Conservation (phyloP, 1,140 invertebrate species). For the Leptopilina boulardi region DNA sequence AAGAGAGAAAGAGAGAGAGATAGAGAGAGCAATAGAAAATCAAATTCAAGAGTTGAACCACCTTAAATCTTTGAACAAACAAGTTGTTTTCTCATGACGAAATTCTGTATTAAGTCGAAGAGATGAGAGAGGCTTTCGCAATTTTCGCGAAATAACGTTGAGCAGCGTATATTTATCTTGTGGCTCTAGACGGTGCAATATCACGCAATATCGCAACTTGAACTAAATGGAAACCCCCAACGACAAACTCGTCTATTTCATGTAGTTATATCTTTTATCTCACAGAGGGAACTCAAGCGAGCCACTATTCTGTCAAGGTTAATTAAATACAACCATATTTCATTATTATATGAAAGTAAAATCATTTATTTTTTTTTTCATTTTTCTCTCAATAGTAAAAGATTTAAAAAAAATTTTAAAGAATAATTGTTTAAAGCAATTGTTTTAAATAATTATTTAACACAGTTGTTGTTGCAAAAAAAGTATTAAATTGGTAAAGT, state of each 20-base stretch:
- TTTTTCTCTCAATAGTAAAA: too few relatives aligned
- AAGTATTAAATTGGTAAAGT: too few relatives aligned
- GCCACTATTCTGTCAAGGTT: background rate
- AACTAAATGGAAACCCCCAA: background rate
- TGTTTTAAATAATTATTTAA: too few relatives aligned
- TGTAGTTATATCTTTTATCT: background rate
- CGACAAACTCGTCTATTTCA: conserved; percentile 30
- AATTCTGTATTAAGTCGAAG: conserved; percentile 3
- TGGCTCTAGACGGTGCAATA: conserved; percentile 16
- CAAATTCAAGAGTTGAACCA: conserved; percentile 5
- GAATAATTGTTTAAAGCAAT: too few relatives aligned
- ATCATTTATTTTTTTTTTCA: too few relatives aligned
- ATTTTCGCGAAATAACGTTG: conserved; percentile 25
- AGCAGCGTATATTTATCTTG: conserved; percentile 26
- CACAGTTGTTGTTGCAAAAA: too few relatives aligned
- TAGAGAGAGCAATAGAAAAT: background rate
- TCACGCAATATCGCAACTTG: conserved; percentile 27
- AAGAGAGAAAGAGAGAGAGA: too few relatives aligned
- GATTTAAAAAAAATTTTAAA: too few relatives aligned
- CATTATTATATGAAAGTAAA: too few relatives aligned
- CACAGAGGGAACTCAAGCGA: background rate
- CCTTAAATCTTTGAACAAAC: background rate
- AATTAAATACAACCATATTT: too few relatives aligned
- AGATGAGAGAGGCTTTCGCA: background rate
- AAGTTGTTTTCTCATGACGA: background rate